Evolutionary conservation across 1,140 invertebrate species (phyloP), one percentile per base, ranked within the genome.

Genomic region (Ostrea edulis): DNA sequence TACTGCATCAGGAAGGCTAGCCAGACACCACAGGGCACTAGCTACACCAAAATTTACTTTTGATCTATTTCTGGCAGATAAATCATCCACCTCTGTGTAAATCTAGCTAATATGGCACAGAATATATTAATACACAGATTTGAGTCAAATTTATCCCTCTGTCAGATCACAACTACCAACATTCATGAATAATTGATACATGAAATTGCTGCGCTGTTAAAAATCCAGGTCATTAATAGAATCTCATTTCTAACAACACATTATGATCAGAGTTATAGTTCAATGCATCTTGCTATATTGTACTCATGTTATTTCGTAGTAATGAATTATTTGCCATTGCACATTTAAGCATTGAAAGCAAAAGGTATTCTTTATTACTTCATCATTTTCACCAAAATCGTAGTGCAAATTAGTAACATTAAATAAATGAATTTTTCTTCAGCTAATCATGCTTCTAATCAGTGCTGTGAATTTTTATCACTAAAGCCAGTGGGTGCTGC

Each of bases 1-100:
- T 77, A 29, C 68, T 29, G 22, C 68, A 29, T 35, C 68, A 29
- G 68, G 29, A 8, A 62, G 29, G 25, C 22, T 29, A 25, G 68
- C 68, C 29, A 25, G 29, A 25, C 29, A 77, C 68, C 68, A 77
- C 25, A 77, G 25, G 68, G 68, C 68, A 77, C 68, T 77, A 35
- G 68, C 9, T 77, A 77, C 68, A 25, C 35, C 12, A 77, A 77
- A 77, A 77, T 77, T 35, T 29, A 77, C 68, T 25, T 77, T 77
- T 77, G 68, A 77, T 77, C 68, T 77, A 77, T 77, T 77, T 35
- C 68, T 77, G 25, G 68, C 68, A 77, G 68, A 77, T 25, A 14
- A 29, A 77, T 77, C 68, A 77, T 77, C 68, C 29, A 77, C 68
- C 68, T 77, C 68, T 77, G 25, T 35, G 25, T 77, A 77, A 77